Evolutionary conservation across 2,888 invertebrate genomes (phyloP).

Genomic region (Deroplatys truncata): DNA sequence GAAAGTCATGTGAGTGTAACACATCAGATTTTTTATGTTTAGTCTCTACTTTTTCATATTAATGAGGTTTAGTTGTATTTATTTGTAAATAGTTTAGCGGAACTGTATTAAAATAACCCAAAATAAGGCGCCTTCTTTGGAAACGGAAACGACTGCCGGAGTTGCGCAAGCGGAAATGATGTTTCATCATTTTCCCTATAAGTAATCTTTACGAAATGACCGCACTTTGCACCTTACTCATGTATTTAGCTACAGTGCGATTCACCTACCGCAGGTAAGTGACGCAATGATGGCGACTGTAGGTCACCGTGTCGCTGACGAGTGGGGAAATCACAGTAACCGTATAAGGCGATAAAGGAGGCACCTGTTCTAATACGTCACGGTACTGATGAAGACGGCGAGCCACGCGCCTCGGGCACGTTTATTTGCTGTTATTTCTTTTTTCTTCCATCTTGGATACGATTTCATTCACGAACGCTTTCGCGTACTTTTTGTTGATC

Average conservation of each 20-base stretch:
- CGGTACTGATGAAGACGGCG: too few species aligned
- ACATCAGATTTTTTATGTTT: too few species aligned
- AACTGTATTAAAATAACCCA: too few species aligned
- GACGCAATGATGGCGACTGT: background rate
- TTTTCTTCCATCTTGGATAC: background rate
- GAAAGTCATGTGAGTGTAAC: too few species aligned
- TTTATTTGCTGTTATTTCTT: background rate
- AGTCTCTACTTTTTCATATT: too few species aligned
- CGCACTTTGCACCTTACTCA: background rate
- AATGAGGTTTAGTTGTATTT: too few species aligned
- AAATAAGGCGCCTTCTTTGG: too few species aligned
- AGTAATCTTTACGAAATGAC: background rate
- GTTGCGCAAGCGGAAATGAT: too few species aligned
- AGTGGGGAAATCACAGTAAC: background rate
- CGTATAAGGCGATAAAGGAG: background rate
- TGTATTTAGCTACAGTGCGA: background rate
- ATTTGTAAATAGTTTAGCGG: too few species aligned
- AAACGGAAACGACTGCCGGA: too few species aligned
- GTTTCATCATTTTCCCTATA: too few species aligned
- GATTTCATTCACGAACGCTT: background rate
- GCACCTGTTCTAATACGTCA: background rate
- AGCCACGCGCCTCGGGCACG: background rate
- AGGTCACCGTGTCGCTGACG: background rate
- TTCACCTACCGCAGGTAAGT: background rate
- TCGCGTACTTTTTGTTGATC: background rate